A percentile compares a stretch with the other conserved stretches of the same genome.
These are phyloP conservation scores for Drosophila cyrtoloma DNA, from an alignment of 2,888 invertebrate species.

Conservation along the genomic window DNA sequence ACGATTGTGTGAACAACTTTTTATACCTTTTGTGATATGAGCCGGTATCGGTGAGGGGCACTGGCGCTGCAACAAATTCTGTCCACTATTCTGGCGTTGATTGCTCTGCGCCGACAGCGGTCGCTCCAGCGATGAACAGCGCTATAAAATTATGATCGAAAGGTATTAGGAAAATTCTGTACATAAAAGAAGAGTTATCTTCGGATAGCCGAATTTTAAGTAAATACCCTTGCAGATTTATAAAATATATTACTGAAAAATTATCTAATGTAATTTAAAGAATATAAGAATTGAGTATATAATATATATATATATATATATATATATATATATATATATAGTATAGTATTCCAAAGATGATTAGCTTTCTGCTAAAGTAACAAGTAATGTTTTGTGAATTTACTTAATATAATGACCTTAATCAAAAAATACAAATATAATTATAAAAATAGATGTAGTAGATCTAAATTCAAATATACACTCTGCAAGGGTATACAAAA, in stretches of 20 bases:
- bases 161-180: slow-evolving; percentile 1
- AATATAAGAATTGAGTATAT: background rate
- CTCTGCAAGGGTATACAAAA: background rate
- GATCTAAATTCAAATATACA: background rate
- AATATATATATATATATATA: background rate
- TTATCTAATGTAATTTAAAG: background rate
- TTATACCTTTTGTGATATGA: slow-evolving; percentile 91
- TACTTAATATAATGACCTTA: background rate
- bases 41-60: slow-evolving; percentile 91
- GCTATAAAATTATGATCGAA: slow-evolving; percentile 83
- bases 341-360: background rate
- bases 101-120: slow-evolving; percentile 88
- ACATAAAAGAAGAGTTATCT: background rate
- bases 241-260: background rate
- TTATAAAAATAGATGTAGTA: background rate
- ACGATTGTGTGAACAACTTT: background rate
- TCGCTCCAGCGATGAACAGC: slow-evolving; percentile 94
- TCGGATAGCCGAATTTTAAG: background rate
- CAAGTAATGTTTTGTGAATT: background rate
- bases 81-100: slow-evolving; percentile 79
- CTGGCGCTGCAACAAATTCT: slow-evolving; percentile 86
- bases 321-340: background rate
- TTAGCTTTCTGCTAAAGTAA: background rate
- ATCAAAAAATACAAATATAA: background rate
- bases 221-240: background rate